Base-by-base conservation (phyloP, 2,797 vertebrate genomes). In the Hephaestus fuliginosus region DNA sequence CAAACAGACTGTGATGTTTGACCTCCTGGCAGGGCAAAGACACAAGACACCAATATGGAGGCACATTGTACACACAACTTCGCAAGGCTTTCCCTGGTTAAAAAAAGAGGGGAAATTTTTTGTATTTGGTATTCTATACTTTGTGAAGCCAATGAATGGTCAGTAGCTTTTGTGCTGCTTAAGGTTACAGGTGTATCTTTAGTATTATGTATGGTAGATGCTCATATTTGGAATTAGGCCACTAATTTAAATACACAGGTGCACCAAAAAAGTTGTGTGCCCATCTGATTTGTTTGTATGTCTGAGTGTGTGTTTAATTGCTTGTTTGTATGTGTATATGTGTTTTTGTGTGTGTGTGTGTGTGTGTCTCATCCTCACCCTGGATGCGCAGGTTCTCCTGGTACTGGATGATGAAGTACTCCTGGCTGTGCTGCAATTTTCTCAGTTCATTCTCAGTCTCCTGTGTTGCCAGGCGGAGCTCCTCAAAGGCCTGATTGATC, bases 371-470 rank as follows among this genome's bases (percentile, higher is more conserved):
- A 0, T 22, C 11, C 91, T 84, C 83, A 98, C 98, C 98, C 91
- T 99, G 98, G 82, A 98, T 96, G 73, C 97, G 94, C 91, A 98
- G 95, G 89, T 96, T 99, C 91, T 99, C 98, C 90, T 98, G 97
- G 89, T 99, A 99, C 86, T 99, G 97, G 82, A 99, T 99, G 92
- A 99, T 98, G 91, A 99, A 99, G 83, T 98, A 99, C 81, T 99
- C 98, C 84, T 99, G 98, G 0, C 96, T 98, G 93, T 99, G 97
- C 90, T 99, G 98, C 88, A 99, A 94, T 88, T 98, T 98, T 80
- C 97, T 97, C 73, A 99, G 93, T 76, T 99, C 97, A 0, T 94
- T 98, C 88, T 98, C 98, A 0, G 97, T 97, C 82, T 98, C 98
- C 90, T 98, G 98, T 0, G 97, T 98, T 85, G 97, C 95, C 76